phyloP scores from a whole-genome alignment of 2,797 vertebrate species.

The Eulemur mongoz region DNA sequence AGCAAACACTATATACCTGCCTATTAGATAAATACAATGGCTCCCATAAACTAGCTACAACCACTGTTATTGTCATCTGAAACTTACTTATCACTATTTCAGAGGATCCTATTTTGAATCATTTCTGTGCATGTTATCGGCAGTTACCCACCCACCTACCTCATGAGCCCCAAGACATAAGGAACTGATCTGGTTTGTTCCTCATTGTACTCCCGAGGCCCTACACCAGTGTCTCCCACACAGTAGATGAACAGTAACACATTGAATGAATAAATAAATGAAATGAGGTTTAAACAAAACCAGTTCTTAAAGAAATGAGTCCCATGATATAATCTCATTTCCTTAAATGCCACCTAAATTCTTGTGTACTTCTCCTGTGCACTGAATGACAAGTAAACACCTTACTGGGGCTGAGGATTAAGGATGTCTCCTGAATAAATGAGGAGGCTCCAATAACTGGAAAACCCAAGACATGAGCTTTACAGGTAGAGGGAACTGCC shows the following conservation, averaged over 20 bases:
- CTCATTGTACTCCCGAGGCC: neutral
- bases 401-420: neutral
- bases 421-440: neutral
- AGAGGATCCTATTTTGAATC: neutral
- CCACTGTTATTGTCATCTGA: neutral
- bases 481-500: neutral
- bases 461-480: neutral
- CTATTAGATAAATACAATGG: neutral
- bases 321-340: neutral
- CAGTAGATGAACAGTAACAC: neutral
- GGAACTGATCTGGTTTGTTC: neutral
- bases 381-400: neutral
- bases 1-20: neutral
- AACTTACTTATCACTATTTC: neutral
- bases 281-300: neutral
- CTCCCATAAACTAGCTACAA: neutral
- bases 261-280: neutral
- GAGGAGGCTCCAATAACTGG: neutral
- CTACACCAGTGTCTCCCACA: neutral
- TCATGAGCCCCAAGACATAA: neutral
- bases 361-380: neutral
- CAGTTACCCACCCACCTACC: neutral
- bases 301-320: neutral
- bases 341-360: neutral
- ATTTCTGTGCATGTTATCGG: neutral